Evolutionary conservation across 1,140 invertebrate genomes (phyloP), one percentile per base, ranked within the genome.

Genomic region (Episyrphus balteatus): DNA sequence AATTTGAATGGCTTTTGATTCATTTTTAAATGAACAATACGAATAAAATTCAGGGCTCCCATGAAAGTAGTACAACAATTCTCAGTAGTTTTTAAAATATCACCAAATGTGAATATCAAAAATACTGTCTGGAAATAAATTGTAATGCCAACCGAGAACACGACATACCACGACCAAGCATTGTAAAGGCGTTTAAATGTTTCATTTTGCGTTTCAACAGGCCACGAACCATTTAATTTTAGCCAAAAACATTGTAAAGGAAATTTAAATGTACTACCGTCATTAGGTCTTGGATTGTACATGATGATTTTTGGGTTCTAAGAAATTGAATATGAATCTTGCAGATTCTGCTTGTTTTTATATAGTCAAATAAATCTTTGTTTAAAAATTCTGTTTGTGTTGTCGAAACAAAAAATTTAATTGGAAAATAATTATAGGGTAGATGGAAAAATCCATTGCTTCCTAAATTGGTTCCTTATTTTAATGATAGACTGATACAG

Each of bases 211-310:
- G 36, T 5, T 38, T 52, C 21, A 6, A 62, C 30, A 10, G 64
- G 64, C 64, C 63, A 67, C 15, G 60, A 64, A 6, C 63, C 64
- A 50, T 66, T 66, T n/a, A 66, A 18, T 49, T 66, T 66, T n/a
- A 67, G 39, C 57, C 58, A 61, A 39, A 57, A 51, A 41, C 64
- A 67, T 36, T 67, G 64, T 14, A 50, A 14, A 8, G 64, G 64
- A 32, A 66, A 55, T 13, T 52, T 53, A 50, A 63, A 60, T 7
- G 36, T 30, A 13, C 45, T 47, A 47, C 51, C 42, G 14, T 38
- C 36, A 14, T 32, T 38, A 9, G 52, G 42, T 38, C 41, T 44
- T 10, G 52, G 52, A 42, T 52, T 46, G 41, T 39, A 52, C 48
- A 49, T 49, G 21, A 26, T 26, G 8, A 26, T 5, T 26, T 26